A percentile compares a stretch with the other conserved stretches of the same genome.
Conservation (phyloP, 2,888 invertebrate species). For the Drosophila leonis region DNA sequence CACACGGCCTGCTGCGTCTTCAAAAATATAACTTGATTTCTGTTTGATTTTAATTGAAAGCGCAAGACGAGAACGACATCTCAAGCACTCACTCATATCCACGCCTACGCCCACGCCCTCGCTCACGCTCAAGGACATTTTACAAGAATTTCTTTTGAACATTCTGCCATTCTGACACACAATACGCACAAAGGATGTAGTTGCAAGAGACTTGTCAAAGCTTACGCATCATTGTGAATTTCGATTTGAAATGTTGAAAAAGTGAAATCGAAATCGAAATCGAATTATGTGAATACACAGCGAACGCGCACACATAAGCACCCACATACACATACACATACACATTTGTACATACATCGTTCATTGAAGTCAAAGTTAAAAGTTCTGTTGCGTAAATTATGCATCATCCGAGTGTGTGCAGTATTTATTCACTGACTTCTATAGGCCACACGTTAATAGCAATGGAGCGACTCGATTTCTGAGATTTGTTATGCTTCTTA, state of each 20-base stretch:
- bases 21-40: slow-evolving; percentile 37
- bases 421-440: slow-evolving; percentile 44
- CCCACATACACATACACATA: not conserved
- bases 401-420: slow-evolving; percentile 45
- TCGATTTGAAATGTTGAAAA: slow-evolving; percentile 57
- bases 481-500: not conserved
- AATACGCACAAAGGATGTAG: slow-evolving; percentile 45
- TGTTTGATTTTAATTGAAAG: slow-evolving; percentile 76
- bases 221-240: slow-evolving; percentile 41
- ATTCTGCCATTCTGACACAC: slow-evolving; percentile 38
- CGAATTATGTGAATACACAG: slow-evolving; percentile 44
- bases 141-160: slow-evolving; percentile 22
- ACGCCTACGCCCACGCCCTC: not conserved
- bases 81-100: slow-evolving; percentile 27
- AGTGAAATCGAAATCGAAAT: slow-evolving; percentile 54
- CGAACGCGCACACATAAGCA: slow-evolving; percentile 3
- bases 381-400: slow-evolving; percentile 64
- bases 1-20: not conserved
- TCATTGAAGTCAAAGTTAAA: slow-evolving; percentile 37
- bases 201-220: slow-evolving; percentile 35
- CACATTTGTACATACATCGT: slow-evolving; percentile 8
- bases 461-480: slow-evolving; percentile 1
- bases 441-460: slow-evolving; percentile 4
- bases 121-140: not conserved
- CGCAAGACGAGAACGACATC: slow-evolving; percentile 38